Percentiles rank a stretch among this genome's conserved stretches.
Evolutionary conservation across 2,797 vertebrate species (phyloP).

Genomic region (Falco concolor): DNA sequence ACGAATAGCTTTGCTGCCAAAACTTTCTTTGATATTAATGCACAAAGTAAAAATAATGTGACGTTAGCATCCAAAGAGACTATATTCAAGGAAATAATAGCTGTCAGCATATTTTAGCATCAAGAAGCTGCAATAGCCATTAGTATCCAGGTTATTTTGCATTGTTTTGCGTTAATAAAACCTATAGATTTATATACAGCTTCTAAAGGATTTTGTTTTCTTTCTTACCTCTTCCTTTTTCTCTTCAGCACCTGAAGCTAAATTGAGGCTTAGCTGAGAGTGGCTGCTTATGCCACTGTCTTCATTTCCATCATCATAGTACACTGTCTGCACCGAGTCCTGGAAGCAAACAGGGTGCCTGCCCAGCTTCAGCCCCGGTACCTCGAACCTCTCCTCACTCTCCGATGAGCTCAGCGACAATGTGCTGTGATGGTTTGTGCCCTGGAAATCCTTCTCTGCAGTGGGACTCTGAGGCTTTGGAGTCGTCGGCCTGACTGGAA

Average conservation of each 20-base stretch:
- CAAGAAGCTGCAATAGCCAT: not conserved
- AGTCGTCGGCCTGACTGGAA: conserved; percentile 56
- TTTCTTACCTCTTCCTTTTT: conserved; percentile 78
- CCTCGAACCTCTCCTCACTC: conserved; percentile 68
- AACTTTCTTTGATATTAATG: conserved; percentile 31
- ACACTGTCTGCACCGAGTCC: conserved; percentile 17
- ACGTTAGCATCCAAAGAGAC: conserved; percentile 8
- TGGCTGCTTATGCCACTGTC: conserved; percentile 71
- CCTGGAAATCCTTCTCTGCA: conserved; percentile 46
- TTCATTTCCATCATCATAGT: conserved; percentile 63
- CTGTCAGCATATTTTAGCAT: not conserved
- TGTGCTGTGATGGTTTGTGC: conserved; percentile 53
- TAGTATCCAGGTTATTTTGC: not conserved
- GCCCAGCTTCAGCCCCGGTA: conserved; percentile 18
- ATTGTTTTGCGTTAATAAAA: conserved; percentile 27
- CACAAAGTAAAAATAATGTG: conserved; percentile 12
- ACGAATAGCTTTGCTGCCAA: not conserved
- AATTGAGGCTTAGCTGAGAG: conserved; percentile 63
- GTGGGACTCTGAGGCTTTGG: conserved; percentile 75
- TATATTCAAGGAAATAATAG: conserved; percentile 5
- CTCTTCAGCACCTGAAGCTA: conserved; percentile 56
- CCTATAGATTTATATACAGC: not conserved
- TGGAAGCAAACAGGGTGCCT: conserved; percentile 61
- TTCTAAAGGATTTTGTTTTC: not conserved
- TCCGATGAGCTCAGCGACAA: conserved; percentile 73